A percentile compares a stretch with the other conserved stretches of the same genome.
These are phyloP conservation scores for Drosophila neonasuta DNA, from an alignment of 2,888 invertebrate genomes.

Conservation along the genomic window DNA sequence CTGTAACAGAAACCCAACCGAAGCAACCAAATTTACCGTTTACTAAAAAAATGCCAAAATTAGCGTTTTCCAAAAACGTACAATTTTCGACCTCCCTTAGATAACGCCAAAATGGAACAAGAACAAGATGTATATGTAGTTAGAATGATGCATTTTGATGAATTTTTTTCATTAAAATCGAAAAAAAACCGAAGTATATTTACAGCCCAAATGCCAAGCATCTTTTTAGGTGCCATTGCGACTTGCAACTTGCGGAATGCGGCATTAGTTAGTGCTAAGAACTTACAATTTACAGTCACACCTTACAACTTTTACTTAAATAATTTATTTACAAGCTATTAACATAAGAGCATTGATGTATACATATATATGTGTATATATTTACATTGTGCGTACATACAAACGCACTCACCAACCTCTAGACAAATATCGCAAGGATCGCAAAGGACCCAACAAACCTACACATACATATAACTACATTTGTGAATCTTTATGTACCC, in stretches of 20 bases:
- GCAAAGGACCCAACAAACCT: slow-evolving; percentile 16
- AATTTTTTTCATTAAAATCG: slow-evolving; percentile 54
- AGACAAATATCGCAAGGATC: slow-evolving; percentile 57
- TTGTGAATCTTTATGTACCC: slow-evolving; percentile 5
- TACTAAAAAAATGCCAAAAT: slow-evolving; percentile 63
- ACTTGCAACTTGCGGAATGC: slow-evolving; percentile 32
- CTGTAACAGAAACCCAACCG: slow-evolving; percentile 61
- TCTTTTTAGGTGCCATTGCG: slow-evolving; percentile 51
- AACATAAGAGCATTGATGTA: too few species aligned
- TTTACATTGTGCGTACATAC: slow-evolving; percentile 1
- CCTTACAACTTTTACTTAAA: slow-evolving; percentile 11
- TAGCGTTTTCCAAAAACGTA: slow-evolving; percentile 72
- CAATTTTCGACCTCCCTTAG: slow-evolving; percentile 66
- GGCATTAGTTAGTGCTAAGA: slow-evolving; percentile 55
- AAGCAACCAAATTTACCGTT: slow-evolving; percentile 52
- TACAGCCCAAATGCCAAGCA: slow-evolving; percentile 41
- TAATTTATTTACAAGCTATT: slow-evolving; percentile 12
- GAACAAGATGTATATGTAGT: slow-evolving; percentile 40
- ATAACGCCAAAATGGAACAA: slow-evolving; percentile 52
- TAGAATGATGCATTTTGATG: slow-evolving; percentile 64
- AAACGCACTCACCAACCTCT: slow-evolving; percentile 33
- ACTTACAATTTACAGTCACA: slow-evolving; percentile 66
- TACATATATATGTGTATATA: slow-evolving; percentile 15
- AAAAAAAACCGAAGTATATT: slow-evolving; percentile 24
- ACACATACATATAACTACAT: background rate